Evolutionary conservation across 1,140 invertebrate species (phyloP).

Genomic region (Caenorhabditis briggsae): DNA sequence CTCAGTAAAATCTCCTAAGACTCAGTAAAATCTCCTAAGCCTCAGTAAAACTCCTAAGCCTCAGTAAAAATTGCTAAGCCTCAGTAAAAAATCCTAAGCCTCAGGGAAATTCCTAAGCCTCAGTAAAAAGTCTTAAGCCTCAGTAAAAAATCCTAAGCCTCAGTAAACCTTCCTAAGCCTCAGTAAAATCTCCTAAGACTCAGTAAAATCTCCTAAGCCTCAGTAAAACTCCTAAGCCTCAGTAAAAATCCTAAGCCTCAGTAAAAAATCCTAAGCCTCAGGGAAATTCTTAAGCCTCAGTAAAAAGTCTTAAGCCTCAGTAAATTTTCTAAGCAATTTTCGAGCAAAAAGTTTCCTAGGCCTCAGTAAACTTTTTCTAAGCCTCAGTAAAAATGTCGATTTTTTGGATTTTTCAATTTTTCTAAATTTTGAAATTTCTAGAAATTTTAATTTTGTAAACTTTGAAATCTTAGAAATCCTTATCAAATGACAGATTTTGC

Average conservation of each 20-base stretch:
- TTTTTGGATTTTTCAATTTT: not conserved
- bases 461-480: no score
- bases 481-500: no score
- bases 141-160: not conserved
- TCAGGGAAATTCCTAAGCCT: not conserved
- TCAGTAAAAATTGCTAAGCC: not conserved
- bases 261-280: not conserved
- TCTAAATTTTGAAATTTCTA: no score
- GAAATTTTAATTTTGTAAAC: no score
- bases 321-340: no score
- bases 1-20: not conserved
- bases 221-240: not conserved
- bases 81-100: not conserved
- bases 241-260: no score
- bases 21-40: not conserved
- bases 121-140: no score
- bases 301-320: no score
- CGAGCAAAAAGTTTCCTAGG: no score
- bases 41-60: not conserved
- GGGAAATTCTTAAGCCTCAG: not conserved
- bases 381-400: not conserved
- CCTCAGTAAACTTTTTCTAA: no score
- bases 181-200: no score
- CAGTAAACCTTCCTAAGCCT: not conserved
- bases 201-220: not conserved